Base-by-base conservation (phyloP, 2,888 invertebrate genomes). In the Balanococcus diminutus region DNA sequence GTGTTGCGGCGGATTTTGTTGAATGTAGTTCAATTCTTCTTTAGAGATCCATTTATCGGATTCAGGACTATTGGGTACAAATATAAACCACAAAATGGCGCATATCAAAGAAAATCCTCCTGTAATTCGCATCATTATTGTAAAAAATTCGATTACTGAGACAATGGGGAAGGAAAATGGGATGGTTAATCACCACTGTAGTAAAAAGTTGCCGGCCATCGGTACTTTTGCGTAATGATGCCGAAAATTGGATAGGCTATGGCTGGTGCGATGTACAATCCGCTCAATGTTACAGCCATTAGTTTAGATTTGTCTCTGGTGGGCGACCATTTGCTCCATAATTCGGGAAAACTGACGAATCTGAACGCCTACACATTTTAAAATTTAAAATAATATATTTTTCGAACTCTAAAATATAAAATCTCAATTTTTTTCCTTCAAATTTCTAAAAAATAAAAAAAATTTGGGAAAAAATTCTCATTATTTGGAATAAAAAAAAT, bases 121-220 rank as follows among this genome's bases (percentile, higher is more conserved):
- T 93, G 89, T 25, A 42, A 42, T 42, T 42, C 11, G 5, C 11
- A 42, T 9, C 42, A 42, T 6, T 42, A 6, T 9, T 42, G 42
- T 42, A 9, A 42, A 42, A 42, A 9, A 42, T 42, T n/a, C n/a
- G n/a, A n/a, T n/a, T n/a, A n/a, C n/a, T n/a, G n/a, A n/a, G n/a
- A n/a, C n/a, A n/a, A n/a, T n/a, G n/a, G n/a, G n/a, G n/a, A n/a
- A n/a, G n/a, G 14, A 42, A 42, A 14, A 16, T 42, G 42, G 11
- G 36, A 42, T 16, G 42, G 16, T 14, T 42, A 14, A 36, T 36
- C 8, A 91, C 94, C 95, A 87, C 94, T 95, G 0, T 95, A 93
- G 89, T 96, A 96, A 89, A 96, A 96, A 67, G 96, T 94, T 86
- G 94, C 94, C 3, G 94, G 92, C 96, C 95, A 95, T 51, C 95